These are phyloP conservation scores for Antechinus flavipes DNA, from an alignment of 2,113 vertebrate species.

Conservation along the genomic window DNA sequence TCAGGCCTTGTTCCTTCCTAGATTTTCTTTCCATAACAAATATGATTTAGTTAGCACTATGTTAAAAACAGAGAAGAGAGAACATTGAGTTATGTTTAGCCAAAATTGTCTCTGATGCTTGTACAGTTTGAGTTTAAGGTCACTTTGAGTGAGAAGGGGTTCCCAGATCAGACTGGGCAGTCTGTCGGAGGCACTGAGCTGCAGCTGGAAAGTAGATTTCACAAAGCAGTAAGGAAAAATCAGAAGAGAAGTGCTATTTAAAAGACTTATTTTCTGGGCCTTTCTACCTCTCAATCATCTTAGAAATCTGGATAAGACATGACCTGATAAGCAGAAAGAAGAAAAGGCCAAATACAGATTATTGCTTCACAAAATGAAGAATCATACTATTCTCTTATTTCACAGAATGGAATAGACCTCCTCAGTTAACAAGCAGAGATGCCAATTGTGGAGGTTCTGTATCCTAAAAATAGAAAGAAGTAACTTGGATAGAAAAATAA, in stretches of 20 bases:
- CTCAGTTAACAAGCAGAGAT: no score
- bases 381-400: background rate
- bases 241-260: background rate
- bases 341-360: conserved; percentile 31
- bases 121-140: background rate
- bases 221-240: background rate
- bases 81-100: background rate
- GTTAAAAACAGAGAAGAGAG: background rate
- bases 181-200: background rate
- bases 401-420: background rate
- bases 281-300: conserved; percentile 12
- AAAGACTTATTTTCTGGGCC: conserved; percentile 17
- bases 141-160: background rate
- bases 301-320: background rate
- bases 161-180: background rate
- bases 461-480: background rate
- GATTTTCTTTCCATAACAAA: background rate
- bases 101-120: background rate
- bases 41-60: background rate
- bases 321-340: conserved; percentile 16
- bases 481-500: background rate
- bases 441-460: background rate
- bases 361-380: background rate
- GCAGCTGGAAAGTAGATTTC: background rate
- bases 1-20: background rate